Base-by-base conservation (phyloP, 1,140 invertebrate genomes). In the Bombus polaris region DNA sequence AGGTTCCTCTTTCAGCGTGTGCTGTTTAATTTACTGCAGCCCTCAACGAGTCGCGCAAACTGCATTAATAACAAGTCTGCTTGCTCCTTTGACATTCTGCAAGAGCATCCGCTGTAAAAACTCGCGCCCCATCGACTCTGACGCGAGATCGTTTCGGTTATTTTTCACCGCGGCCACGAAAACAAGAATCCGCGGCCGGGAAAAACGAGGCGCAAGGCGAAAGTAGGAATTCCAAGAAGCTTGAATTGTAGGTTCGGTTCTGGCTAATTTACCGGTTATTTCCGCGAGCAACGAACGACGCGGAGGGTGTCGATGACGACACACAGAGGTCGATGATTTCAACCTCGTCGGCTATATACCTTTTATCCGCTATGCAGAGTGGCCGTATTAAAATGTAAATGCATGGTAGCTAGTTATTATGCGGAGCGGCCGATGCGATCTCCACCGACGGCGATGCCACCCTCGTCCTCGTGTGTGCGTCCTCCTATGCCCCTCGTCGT, bases 321-420 rank as follows among this genome's bases (percentile, higher is more conserved):
- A 35, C 70, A 53, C 70, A 13, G 71, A 42, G 77, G 59, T 73
- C 71, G 79, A 44, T 62, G 90, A 91, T 92, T 91, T 87, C 85
- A 87, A 88, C 90, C 78, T 75, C 80, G 81, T 72, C 85, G 81
- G 78, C 65, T 83, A 82, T 86, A 87, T 85, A 84, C 83, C 76
- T 90, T 89, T 88, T 86, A 91, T 86, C 87, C 84, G 85, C 91
- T 88, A 92, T 91, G 91, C 87, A 90, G 91, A 86, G 89, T 81
- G 91, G 88, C 80, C 91, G 90, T 92, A 92, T 92, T 92, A 92
- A 92, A 92, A 92, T 92, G 92, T 92, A 92, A 92, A 92, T 92
- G 90, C 90, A 85, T 71, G 87, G 91, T 92, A 90, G 87, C 91
- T 92, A 90, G 91, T 92, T 92, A 92, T 92, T 92, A 92, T 92